A percentile compares a stretch with the other conserved stretches of the same genome.
phyloP scores from a whole-genome alignment of 2,888 invertebrate genomes.

The Meiosimyza platycephala region DNA sequence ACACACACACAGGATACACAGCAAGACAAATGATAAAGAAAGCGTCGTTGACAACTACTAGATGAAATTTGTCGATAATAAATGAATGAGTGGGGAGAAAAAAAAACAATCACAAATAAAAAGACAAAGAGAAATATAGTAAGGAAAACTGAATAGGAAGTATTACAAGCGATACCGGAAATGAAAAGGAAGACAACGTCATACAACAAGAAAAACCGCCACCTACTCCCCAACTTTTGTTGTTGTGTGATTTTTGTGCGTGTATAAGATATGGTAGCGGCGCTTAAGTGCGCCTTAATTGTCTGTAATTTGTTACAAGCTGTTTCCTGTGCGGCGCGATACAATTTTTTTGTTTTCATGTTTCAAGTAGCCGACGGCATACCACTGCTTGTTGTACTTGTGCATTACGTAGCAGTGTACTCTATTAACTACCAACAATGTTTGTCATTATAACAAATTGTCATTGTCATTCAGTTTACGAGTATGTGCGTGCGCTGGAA shows the following conservation, averaged over 20 bases:
- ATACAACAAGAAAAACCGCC: too few species aligned
- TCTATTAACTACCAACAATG: not conserved
- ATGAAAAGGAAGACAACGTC: too few species aligned
- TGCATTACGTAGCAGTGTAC: not conserved
- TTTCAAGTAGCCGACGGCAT: not conserved
- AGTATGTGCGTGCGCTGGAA: not conserved
- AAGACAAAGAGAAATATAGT: not conserved
- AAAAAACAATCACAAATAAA: not conserved
- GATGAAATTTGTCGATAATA: conserved; percentile 9
- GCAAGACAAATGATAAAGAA: conserved; percentile 4
- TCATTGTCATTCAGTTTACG: not conserved
- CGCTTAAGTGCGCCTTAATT: conserved; percentile 18
- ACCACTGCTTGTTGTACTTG: not conserved
- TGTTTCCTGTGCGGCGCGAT: conserved; percentile 16
- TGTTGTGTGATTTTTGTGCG: not conserved
- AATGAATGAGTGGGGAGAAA: conserved; percentile 3
- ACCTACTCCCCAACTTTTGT: not conserved
- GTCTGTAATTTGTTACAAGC: conserved; percentile 23
- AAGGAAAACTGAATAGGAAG: not conserved
- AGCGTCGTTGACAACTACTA: conserved; percentile 11
- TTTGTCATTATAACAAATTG: conserved; percentile 5
- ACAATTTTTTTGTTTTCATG: not conserved
- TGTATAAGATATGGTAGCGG: not conserved
- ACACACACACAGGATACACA: not conserved
- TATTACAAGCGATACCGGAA: too few species aligned